phyloP scores from a whole-genome alignment of 2,888 invertebrate species.

The Ophion ventricosus region DNA sequence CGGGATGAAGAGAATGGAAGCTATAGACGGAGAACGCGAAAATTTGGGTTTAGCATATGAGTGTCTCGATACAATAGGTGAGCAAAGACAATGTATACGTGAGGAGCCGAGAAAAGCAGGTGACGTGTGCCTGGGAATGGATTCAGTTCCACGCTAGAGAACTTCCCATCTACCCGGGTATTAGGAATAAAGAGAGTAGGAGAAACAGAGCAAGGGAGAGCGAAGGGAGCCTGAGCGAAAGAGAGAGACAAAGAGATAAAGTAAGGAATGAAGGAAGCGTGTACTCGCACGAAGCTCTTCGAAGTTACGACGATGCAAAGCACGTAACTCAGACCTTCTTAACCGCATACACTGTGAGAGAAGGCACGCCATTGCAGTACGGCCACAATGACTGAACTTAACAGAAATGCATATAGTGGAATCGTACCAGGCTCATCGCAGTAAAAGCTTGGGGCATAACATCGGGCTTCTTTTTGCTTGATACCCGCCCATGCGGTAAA shows the following conservation, averaged over 20 bases:
- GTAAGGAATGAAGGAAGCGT: constrained; percentile 40
- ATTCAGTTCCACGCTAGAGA: constrained; percentile 4
- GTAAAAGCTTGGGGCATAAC: constrained; percentile 55
- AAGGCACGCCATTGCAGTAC: constrained; percentile 23
- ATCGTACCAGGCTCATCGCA: constrained; percentile 34
- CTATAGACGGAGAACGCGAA: neutral
- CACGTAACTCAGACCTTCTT: constrained; percentile 70
- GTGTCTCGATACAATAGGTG: constrained; percentile 13
- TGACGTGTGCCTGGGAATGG: neutral
- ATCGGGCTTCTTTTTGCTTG: constrained; percentile 39
- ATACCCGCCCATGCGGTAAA: no score
- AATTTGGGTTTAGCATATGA: constrained; percentile 38
- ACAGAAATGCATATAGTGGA: constrained; percentile 40
- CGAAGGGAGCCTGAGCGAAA: neutral
- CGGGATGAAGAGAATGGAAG: constrained; percentile 1
- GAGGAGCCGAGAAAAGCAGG: constrained; percentile 11
- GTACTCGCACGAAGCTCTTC: constrained; percentile 49
- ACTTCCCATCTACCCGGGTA: neutral
- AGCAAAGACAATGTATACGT: constrained; percentile 39
- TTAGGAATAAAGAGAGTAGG: neutral
- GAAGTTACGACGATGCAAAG: constrained; percentile 69
- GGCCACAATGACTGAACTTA: constrained; percentile 20
- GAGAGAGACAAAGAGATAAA: constrained; percentile 7
- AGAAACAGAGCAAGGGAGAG: neutral
- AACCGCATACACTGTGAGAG: constrained; percentile 60